Conservation (phyloP, 2,888 invertebrate species). For the Rugalucina vietnamica region DNA sequence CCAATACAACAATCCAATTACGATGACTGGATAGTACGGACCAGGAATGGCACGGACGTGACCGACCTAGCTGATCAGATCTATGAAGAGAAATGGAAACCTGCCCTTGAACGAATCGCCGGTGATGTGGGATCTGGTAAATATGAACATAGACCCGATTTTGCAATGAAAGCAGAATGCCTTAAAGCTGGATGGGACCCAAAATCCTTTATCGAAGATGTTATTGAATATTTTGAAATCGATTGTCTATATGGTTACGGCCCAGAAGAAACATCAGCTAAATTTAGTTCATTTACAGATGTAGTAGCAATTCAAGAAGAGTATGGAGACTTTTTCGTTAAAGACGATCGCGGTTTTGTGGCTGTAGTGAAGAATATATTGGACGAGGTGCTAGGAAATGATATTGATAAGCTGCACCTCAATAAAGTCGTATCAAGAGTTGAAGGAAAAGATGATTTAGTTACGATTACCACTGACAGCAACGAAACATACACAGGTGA, state of each 20-base stretch:
- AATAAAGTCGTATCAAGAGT: conserved; percentile 44
- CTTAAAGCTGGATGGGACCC: conserved; percentile 36
- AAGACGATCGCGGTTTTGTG: neutral
- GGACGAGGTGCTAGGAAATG: neutral
- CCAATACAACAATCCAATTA: neutral
- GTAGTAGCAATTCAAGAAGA: neutral
- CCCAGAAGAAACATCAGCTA: neutral
- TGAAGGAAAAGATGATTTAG: conserved; percentile 17
- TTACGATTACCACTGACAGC: conserved; percentile 38
- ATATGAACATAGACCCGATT: neutral
- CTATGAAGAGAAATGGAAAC: neutral
- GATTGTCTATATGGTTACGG: conserved; percentile 33
- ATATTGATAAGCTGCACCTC: conserved; percentile 26
- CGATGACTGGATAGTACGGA: neutral
- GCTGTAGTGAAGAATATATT: neutral
- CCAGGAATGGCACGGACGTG: neutral
- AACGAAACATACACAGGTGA: conserved; percentile 39
- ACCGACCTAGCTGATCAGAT: neutral
- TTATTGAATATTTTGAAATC: conserved; percentile 32
- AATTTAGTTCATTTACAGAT: neutral
- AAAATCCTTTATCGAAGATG: conserved; percentile 24
- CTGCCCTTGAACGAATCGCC: neutral
- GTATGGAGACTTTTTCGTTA: neutral
- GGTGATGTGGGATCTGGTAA: no score
- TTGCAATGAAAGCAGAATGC: neutral